phyloP scores from a whole-genome alignment of 2,113 vertebrate genomes.

The Pterocles gutturalis region DNA sequence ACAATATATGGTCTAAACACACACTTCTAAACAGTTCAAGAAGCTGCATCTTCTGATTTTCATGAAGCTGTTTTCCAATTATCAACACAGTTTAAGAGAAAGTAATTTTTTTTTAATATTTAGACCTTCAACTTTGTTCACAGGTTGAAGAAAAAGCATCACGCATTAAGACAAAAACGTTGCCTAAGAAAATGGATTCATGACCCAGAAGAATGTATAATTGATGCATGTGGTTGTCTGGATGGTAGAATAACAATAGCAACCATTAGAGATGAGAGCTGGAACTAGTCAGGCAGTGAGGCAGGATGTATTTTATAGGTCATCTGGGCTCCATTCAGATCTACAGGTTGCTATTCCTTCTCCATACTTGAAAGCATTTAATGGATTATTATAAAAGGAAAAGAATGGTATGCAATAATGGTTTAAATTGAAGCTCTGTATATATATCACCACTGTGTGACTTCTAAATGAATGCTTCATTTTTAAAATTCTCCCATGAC shows the following conservation, averaged over 20 bases:
- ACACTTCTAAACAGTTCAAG: background rate
- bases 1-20: background rate
- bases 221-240: slow-evolving; percentile 72
- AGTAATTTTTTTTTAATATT: background rate
- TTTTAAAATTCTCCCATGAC: slow-evolving; percentile 67
- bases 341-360: slow-evolving; percentile 83
- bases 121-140: slow-evolving; percentile 34
- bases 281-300: slow-evolving; percentile 75
- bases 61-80: slow-evolving; percentile 18
- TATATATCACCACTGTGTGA: slow-evolving; percentile 66
- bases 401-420: slow-evolving; percentile 77
- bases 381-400: slow-evolving; percentile 83
- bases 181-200: slow-evolving; percentile 62
- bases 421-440: slow-evolving; percentile 75
- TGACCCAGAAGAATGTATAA: slow-evolving; percentile 73
- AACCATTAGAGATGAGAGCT: slow-evolving; percentile 79
- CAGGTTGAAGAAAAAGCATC: slow-evolving; percentile 29
- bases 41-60: slow-evolving; percentile 4
- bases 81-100: slow-evolving; percentile 17
- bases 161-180: slow-evolving; percentile 52
- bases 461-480: slow-evolving; percentile 73
- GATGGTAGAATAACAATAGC: slow-evolving; percentile 77
- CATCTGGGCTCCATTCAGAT: slow-evolving; percentile 82
- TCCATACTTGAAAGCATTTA: slow-evolving; percentile 84
- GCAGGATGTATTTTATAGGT: slow-evolving; percentile 80